A percentile compares a stretch with the other conserved stretches of the same genome.
phyloP scores from a whole-genome alignment of 2,113 vertebrate species.

The Prionailurus bengalensis region DNA sequence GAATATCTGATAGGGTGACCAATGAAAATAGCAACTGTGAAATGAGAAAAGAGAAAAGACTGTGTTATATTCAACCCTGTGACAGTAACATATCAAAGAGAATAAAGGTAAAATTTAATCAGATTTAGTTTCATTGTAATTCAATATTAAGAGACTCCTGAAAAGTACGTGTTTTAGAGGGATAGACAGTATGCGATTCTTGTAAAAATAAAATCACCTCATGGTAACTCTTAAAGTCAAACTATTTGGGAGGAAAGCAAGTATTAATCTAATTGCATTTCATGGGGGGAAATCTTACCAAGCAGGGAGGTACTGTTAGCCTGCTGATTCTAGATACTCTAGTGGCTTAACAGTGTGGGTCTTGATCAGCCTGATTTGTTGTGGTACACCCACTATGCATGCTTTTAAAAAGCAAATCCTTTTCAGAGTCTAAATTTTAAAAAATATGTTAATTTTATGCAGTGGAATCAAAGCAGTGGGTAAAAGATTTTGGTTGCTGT shows the following conservation, averaged over 20 bases:
- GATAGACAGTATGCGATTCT: neutral
- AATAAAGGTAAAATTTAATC: slow-evolving; percentile 91
- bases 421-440: neutral
- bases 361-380: neutral
- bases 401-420: neutral
- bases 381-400: neutral
- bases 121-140: slow-evolving; percentile 22
- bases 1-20: slow-evolving; percentile 95
- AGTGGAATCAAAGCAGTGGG: slow-evolving; percentile 2
- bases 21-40: slow-evolving; percentile 96
- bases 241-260: slow-evolving; percentile 13
- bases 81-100: slow-evolving; percentile 86
- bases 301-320: neutral
- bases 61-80: slow-evolving; percentile 96
- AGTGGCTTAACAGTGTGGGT: neutral
- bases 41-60: slow-evolving; percentile 94
- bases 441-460: neutral
- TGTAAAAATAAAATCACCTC: slow-evolving; percentile 26
- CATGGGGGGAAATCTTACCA: neutral
- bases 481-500: neutral
- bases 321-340: neutral
- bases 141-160: neutral
- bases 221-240: neutral
- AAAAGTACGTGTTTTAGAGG: neutral
- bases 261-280: neutral